phyloP scores from a whole-genome alignment of 2,113 vertebrate species.

The Dasypus novemcinctus region DNA sequence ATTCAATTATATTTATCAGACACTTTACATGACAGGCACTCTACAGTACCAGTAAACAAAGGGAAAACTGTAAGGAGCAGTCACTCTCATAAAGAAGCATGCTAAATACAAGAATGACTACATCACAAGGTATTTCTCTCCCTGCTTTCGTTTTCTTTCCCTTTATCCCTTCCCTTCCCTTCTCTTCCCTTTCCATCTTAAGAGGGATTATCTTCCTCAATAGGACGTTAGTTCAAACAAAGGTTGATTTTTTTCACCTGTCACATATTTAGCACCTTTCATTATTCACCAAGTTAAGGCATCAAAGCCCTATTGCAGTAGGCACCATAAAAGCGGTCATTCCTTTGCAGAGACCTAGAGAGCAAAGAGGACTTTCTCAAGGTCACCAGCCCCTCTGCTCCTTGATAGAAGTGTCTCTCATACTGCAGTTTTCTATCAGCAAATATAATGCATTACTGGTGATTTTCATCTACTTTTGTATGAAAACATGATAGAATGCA shows the following conservation, averaged over 20 bases:
- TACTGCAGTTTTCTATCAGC: slow-evolving; percentile 1
- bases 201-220: neutral
- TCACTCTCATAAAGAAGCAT: neutral
- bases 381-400: neutral
- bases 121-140: neutral
- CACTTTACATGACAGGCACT: neutral
- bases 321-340: neutral
- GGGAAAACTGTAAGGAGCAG: neutral
- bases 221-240: neutral
- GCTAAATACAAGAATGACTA: neutral
- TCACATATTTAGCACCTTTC: neutral
- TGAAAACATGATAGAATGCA: slow-evolving; percentile 62
- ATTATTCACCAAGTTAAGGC: neutral
- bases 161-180: neutral
- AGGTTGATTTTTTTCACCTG: neutral
- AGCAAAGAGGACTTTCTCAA: slow-evolving; percentile 43
- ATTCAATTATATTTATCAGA: neutral
- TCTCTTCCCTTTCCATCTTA: neutral
- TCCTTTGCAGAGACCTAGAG: neutral
- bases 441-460: slow-evolving; percentile 22
- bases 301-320: neutral
- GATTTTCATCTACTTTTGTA: slow-evolving; percentile 67
- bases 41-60: neutral
- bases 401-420: neutral
- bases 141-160: neutral